A percentile compares a stretch with the other conserved stretches of the same genome.
Evolutionary conservation across 2,888 invertebrate species (phyloP).

Genomic region (Pyralis farinalis): DNA sequence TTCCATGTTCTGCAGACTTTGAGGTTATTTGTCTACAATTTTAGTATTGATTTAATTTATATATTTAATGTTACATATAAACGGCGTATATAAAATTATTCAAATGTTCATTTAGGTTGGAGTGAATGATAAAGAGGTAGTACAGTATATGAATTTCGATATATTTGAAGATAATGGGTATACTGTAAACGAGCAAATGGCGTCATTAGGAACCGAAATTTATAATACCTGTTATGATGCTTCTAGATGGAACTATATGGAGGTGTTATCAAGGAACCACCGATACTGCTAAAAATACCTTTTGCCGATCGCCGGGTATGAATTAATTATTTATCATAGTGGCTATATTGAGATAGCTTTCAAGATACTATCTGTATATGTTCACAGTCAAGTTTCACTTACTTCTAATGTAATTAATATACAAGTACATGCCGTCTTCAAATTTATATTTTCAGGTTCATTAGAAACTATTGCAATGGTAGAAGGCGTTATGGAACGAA

Average conservation of each 20-base stretch:
- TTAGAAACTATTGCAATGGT: slow-evolving; percentile 29
- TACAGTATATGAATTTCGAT: slow-evolving; percentile 71
- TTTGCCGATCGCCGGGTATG: slow-evolving; percentile 47
- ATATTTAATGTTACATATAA: too few relatives aligned
- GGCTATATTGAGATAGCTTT: too few relatives aligned
- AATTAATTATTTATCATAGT: too few relatives aligned
- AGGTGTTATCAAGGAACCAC: slow-evolving; percentile 35
- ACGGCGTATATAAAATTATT: background rate
- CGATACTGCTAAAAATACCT: slow-evolving; percentile 48
- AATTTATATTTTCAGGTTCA: slow-evolving; percentile 22
- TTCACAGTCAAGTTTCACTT: too few relatives aligned
- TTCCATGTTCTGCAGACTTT: slow-evolving; percentile 64
- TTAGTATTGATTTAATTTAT: too few relatives aligned
- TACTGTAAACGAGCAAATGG: slow-evolving; percentile 36
- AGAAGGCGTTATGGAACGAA: slow-evolving; percentile 82
- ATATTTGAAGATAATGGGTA: slow-evolving; percentile 73
- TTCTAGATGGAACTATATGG: slow-evolving; percentile 39
- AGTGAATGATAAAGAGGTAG: slow-evolving; percentile 59
- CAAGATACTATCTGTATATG: too few relatives aligned
- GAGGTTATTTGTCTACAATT: slow-evolving; percentile 48
- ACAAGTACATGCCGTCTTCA: too few relatives aligned
- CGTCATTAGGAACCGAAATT: slow-evolving; percentile 15
- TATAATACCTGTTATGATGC: slow-evolving; percentile 39
- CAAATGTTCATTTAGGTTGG: slow-evolving; percentile 27
- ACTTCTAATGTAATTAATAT: too few relatives aligned